These are phyloP conservation scores for Bubo blakistoni DNA, from an alignment of 2,113 vertebrate genomes.

Conservation along the genomic window DNA sequence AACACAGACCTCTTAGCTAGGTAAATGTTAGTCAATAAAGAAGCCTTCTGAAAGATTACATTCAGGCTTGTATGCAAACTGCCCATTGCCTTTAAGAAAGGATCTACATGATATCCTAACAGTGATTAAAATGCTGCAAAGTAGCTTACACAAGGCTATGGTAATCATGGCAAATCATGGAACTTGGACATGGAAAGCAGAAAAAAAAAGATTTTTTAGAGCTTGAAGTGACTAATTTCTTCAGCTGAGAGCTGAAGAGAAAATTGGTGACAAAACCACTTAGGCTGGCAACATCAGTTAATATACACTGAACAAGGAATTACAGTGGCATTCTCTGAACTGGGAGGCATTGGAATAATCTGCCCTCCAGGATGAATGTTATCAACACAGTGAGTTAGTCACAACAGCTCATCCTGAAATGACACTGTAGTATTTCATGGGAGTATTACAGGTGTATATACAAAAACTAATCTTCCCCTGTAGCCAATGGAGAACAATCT, in stretches of 20 bases:
- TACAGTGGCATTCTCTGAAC: background rate
- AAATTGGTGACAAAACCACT: background rate
- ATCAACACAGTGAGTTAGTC: background rate
- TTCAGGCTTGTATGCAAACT: background rate
- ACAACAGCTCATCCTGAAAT: background rate
- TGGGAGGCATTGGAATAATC: background rate
- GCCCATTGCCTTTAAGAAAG: background rate
- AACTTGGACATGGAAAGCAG: fast-evolving
- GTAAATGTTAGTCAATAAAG: constrained; percentile 42
- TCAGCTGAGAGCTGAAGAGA: background rate
- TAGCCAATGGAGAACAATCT: background rate
- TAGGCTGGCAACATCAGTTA: background rate
- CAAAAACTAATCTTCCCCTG: background rate
- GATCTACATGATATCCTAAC: background rate
- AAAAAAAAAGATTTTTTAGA: fast-evolving
- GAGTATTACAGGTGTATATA: fast-evolving
- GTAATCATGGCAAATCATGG: background rate
- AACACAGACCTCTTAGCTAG: background rate
- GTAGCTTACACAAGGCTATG: background rate
- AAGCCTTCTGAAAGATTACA: background rate
- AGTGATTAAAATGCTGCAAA: background rate
- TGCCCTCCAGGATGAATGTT: background rate
- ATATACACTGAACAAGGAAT: background rate
- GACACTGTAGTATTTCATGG: no score
- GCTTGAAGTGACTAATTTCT: background rate